Evolutionary conservation across 2,113 vertebrate species (phyloP).

Genomic region (Eclectus roratus): DNA sequence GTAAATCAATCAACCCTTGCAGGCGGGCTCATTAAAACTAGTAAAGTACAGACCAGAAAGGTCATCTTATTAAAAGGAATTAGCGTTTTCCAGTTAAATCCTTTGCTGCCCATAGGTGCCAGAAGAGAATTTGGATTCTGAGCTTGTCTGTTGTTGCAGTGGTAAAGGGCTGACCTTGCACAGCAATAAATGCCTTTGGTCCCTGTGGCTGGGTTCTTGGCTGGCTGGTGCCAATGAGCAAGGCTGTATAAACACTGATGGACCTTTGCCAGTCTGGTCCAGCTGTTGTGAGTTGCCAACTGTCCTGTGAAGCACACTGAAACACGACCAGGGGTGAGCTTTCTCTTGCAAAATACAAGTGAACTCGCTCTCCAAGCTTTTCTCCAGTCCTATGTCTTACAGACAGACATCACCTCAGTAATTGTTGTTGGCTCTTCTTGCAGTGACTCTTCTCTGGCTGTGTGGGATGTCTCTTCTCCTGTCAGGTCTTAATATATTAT

Average conservation of each 20-base stretch:
- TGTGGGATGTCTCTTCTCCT: background rate
- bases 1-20: conserved; percentile 63
- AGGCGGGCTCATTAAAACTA: conserved; percentile 58
- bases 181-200: background rate
- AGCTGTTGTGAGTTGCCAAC: background rate
- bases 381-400: background rate
- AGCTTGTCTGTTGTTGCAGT: background rate
- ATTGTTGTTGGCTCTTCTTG: conserved; percentile 57
- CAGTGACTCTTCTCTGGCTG: conserved; percentile 16
- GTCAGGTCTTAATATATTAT: conserved; percentile 11
- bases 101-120: background rate
- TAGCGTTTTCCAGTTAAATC: conserved; percentile 49
- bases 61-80: conserved; percentile 60
- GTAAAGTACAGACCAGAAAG: conserved; percentile 31
- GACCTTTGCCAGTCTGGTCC: background rate
- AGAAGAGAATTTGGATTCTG: background rate
- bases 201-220: background rate
- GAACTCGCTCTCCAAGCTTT: background rate
- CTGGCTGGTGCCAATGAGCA: background rate
- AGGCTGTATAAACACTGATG: background rate
- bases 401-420: conserved; percentile 56
- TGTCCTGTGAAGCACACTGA: background rate
- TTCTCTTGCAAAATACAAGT: background rate
- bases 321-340: background rate
- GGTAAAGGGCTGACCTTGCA: background rate